These are phyloP conservation scores for Galemys pyrenaicus DNA, from an alignment of 2,113 vertebrate species.

Conservation along the genomic window DNA sequence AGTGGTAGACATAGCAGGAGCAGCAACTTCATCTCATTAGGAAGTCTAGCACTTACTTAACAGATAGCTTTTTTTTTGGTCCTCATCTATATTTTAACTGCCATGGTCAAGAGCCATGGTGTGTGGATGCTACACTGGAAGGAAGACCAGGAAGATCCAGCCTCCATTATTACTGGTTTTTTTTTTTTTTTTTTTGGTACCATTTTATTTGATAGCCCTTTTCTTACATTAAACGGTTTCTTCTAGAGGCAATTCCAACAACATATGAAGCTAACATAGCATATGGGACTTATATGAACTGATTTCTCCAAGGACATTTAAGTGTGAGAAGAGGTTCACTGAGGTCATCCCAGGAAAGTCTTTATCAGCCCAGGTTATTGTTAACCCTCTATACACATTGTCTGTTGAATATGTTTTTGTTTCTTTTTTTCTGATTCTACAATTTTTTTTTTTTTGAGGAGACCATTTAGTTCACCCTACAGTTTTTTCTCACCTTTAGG, in stretches of 20 bases:
- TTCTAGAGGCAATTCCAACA: neutral
- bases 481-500: neutral
- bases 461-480: neutral
- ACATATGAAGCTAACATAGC: neutral
- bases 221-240: neutral
- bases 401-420: neutral
- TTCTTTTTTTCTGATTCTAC: neutral
- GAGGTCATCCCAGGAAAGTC: neutral
- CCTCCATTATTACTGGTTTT: too few relatives aligned
- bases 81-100: neutral
- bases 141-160: neutral
- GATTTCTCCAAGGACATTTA: neutral
- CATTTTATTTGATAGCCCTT: neutral
- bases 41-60: neutral
- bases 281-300: neutral
- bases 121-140: neutral
- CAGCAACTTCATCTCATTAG: neutral
- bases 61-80: neutral
- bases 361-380: neutral
- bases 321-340: neutral
- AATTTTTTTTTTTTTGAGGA: slow-evolving; percentile 16
- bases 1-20: neutral
- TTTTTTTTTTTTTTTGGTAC: neutral
- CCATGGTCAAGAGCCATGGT: accelerated
- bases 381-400: neutral